phyloP scores from a whole-genome alignment of 2,888 invertebrate genomes.

The Gonocerus acuteangulatus region DNA sequence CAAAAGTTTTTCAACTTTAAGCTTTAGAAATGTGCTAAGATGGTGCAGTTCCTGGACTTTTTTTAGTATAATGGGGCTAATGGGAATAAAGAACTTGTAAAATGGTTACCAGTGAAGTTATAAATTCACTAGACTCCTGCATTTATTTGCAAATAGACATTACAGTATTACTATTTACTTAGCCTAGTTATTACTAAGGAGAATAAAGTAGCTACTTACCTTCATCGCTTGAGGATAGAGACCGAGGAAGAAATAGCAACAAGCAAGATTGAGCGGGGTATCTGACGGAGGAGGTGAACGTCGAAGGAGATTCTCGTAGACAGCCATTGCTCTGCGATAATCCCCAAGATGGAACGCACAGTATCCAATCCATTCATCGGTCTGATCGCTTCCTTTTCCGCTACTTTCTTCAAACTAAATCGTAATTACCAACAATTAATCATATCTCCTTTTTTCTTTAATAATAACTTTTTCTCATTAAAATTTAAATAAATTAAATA shows the following conservation, averaged over 20 bases:
- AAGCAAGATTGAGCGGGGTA: slow-evolving; percentile 72
- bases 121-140: too few relatives aligned
- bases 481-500: slow-evolving; percentile 2
- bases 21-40: too few relatives aligned
- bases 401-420: slow-evolving; percentile 39
- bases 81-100: too few relatives aligned
- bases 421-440: background rate
- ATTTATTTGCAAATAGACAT: too few relatives aligned
- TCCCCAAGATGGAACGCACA: slow-evolving; percentile 94
- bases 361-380: slow-evolving; percentile 85
- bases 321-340: slow-evolving; percentile 70
- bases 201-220: too few relatives aligned
- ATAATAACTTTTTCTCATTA: background rate
- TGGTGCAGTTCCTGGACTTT: too few relatives aligned
- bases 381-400: slow-evolving; percentile 41
- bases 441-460: background rate
- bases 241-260: slow-evolving; percentile 92
- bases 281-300: slow-evolving; percentile 53
- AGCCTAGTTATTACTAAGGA: too few relatives aligned
- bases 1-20: too few relatives aligned
- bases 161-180: too few relatives aligned
- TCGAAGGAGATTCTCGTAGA: slow-evolving; percentile 55
- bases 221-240: slow-evolving; percentile 60
- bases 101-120: too few relatives aligned
- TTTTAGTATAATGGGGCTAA: too few relatives aligned